Evolutionary conservation across 2,113 vertebrate species (phyloP).

Genomic region (Vidua macroura): DNA sequence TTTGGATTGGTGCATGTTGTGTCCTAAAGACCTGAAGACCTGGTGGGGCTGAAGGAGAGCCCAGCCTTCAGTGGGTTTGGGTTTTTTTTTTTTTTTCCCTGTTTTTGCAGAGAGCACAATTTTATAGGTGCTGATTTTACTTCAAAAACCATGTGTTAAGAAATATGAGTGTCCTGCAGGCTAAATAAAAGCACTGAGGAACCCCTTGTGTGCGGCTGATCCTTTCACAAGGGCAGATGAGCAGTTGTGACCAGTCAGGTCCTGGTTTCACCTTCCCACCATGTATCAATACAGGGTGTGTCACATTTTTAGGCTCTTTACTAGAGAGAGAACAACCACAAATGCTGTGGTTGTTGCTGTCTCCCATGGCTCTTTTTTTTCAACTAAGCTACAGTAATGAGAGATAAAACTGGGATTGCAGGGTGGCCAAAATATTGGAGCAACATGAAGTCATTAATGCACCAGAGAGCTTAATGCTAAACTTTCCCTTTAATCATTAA

Average conservation of each 20-base stretch:
- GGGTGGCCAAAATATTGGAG: not conserved
- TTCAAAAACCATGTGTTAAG: not conserved
- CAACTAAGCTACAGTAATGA: not conserved
- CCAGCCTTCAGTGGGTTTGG: not conserved
- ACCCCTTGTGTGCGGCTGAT: not conserved
- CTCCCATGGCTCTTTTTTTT: not conserved
- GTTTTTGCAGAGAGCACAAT: not conserved
- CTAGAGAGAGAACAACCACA: not conserved
- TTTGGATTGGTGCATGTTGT: not conserved
- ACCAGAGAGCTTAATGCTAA: not conserved
- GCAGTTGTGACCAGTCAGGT: not conserved
- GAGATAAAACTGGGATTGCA: not conserved
- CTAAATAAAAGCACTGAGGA: not conserved
- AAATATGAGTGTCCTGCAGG: not conserved
- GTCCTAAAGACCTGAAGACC: not conserved
- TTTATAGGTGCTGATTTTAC: not conserved
- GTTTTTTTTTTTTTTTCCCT: too few species aligned
- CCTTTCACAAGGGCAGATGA: not conserved
- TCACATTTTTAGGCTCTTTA: not conserved
- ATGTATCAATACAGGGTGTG: fast-evolving
- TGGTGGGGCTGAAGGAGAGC: not conserved
- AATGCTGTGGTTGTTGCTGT: not conserved
- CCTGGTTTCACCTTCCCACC: not conserved
- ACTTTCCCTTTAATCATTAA: slow-evolving; percentile 46
- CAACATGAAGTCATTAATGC: not conserved